Percentiles rank a stretch among this genome's conserved stretches.
Evolutionary conservation across 2,113 vertebrate species (phyloP).

Genomic region (Sorex fumeus): DNA sequence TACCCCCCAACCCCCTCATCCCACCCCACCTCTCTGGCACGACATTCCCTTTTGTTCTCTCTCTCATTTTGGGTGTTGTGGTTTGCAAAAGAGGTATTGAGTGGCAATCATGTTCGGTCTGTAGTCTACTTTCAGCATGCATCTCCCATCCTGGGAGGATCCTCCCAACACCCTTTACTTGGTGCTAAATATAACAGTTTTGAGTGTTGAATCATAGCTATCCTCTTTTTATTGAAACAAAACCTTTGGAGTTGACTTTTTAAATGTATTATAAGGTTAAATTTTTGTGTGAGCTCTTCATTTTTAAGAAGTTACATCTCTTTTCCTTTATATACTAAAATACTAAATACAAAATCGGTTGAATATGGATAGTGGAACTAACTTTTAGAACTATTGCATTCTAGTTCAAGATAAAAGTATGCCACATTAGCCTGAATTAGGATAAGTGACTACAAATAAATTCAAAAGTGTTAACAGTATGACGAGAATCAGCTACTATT

Average conservation of each 20-base stretch:
- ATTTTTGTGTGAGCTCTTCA: conserved; percentile 52
- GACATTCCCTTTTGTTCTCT: no score
- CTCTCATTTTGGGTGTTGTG: no score
- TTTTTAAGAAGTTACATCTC: conserved; percentile 14
- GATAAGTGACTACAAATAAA: neutral
- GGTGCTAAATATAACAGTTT: no score
- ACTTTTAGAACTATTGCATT: conserved; percentile 49
- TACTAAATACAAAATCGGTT: neutral
- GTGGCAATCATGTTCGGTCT: no score
- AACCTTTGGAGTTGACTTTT: conserved; percentile 48
- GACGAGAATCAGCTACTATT: conserved; percentile 40
- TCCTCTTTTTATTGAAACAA: conserved; percentile 65
- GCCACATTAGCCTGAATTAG: conserved; percentile 9
- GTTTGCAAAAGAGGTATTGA: no score
- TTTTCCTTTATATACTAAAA: conserved; percentile 64
- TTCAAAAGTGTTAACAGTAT: neutral
- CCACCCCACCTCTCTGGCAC: no score
- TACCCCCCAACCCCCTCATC: no score
- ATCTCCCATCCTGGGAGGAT: no score
- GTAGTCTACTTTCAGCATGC: no score
- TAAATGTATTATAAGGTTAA: conserved; percentile 60
- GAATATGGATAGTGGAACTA: neutral
- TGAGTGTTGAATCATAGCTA: conserved; percentile 59
- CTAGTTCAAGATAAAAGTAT: conserved; percentile 39
- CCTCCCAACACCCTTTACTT: no score